A percentile compares a stretch with the other conserved stretches of the same genome.
Conservation (phyloP, 1,140 invertebrate species). For the Habropoda laboriosa region DNA sequence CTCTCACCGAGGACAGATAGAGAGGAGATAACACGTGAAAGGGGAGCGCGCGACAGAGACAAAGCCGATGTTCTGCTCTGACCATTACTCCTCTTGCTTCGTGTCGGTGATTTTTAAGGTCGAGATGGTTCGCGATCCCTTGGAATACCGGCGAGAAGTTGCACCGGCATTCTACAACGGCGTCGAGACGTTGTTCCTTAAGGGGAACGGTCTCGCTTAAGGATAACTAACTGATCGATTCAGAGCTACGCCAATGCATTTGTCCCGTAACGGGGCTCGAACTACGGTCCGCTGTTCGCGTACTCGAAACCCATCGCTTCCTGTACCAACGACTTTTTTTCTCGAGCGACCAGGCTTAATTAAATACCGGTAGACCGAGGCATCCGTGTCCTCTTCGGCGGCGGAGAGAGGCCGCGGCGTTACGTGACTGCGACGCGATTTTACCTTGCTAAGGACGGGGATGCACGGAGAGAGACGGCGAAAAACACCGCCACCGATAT, state of each 20-base stretch:
- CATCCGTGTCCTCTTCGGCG: conserved; percentile 15
- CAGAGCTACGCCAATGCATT: conserved; percentile 58
- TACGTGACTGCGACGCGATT: conserved; percentile 21
- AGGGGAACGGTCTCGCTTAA: neutral
- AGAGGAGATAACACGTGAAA: conserved; percentile 1
- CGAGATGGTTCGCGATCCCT: conserved; percentile 23
- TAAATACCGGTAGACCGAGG: conserved; percentile 56
- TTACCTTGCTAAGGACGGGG: conserved; percentile 12
- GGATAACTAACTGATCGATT: conserved; percentile 24
- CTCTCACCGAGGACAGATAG: conserved; percentile 25
- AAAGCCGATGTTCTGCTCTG: conserved; percentile 18
- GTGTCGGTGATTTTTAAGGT: conserved; percentile 58
- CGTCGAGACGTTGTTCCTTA: neutral
- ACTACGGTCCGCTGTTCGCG: conserved; percentile 56
- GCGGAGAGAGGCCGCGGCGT: conserved; percentile 17
- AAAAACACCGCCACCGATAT: neutral
- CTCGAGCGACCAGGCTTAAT: conserved; percentile 54
- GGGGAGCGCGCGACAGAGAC: conserved; percentile 5
- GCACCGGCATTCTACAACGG: conserved; percentile 21
- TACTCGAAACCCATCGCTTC: conserved; percentile 69
- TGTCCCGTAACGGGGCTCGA: conserved; percentile 64
- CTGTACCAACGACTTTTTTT: conserved; percentile 62
- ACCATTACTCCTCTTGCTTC: conserved; percentile 35
- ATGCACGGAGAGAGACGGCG: neutral
- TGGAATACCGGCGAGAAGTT: conserved; percentile 42